Evolutionary conservation across 2,113 vertebrate species (phyloP).

Genomic region (Phalacrocorax carbo): DNA sequence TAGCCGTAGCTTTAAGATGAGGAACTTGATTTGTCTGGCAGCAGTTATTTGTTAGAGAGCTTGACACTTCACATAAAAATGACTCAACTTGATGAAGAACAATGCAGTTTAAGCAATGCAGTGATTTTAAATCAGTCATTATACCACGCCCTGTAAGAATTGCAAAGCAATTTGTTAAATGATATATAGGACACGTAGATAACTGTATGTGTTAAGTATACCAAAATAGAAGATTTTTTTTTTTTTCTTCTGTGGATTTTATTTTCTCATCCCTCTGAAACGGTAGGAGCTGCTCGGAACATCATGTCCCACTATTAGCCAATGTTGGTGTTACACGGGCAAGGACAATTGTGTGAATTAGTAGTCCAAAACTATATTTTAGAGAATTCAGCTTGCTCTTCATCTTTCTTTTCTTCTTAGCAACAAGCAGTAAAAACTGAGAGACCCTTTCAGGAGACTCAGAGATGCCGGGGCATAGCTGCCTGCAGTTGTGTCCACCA

Average conservation of each 20-base stretch:
- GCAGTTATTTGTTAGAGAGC: constrained; percentile 94
- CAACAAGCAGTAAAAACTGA: neutral
- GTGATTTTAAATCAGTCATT: constrained; percentile 83
- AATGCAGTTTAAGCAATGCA: constrained; percentile 82
- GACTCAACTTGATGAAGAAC: constrained; percentile 86
- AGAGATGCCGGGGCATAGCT: neutral
- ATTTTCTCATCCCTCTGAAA: neutral
- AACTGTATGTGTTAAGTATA: constrained; percentile 64
- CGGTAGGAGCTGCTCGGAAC: neutral
- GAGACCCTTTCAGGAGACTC: neutral
- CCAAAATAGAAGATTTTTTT: constrained; percentile 51
- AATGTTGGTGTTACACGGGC: neutral
- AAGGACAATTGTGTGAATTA: neutral
- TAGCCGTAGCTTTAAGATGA: constrained; percentile 92
- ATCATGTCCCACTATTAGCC: neutral
- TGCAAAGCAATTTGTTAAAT: constrained; percentile 78
- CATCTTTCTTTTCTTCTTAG: neutral
- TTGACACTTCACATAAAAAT: constrained; percentile 90
- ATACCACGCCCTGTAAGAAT: constrained; percentile 76
- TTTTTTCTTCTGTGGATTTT: neutral
- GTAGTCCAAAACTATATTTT: neutral
- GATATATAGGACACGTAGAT: constrained; percentile 70
- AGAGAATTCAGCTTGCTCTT: neutral
- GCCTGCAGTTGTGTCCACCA: neutral
- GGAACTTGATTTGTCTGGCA: constrained; percentile 94